Percentiles rank a stretch among this genome's conserved stretches.
These are phyloP conservation scores for Eupithecia inturbata DNA, from an alignment of 2,888 invertebrate genomes.

Conservation along the genomic window DNA sequence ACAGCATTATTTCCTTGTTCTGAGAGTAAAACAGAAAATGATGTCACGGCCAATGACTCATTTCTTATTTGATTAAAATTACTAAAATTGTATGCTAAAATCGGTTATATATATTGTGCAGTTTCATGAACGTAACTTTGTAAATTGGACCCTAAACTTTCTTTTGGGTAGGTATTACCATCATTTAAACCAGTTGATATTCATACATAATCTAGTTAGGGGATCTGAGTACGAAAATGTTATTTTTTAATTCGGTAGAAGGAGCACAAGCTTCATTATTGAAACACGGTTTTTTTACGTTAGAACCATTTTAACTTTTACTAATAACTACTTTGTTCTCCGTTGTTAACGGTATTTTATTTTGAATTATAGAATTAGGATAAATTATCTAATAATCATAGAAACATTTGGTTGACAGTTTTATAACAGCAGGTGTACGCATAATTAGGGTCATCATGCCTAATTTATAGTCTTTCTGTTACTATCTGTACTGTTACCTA, in stretches of 20 bases:
- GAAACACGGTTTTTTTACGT: too few species aligned
- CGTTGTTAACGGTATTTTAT: not conserved
- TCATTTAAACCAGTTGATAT: too few species aligned
- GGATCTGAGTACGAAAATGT: too few species aligned
- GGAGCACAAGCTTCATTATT: too few species aligned
- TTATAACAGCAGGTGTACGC: not conserved
- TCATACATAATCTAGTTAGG: too few species aligned
- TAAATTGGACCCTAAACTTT: too few species aligned
- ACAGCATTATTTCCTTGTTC: slow-evolving; percentile 9
- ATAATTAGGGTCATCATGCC: not conserved
- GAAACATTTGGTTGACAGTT: not conserved
- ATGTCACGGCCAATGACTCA: slow-evolving; percentile 78
- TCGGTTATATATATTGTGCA: slow-evolving; percentile 29
- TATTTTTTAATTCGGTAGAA: too few species aligned
- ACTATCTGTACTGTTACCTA: too few species aligned
- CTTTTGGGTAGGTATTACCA: too few species aligned
- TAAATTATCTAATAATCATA: not conserved
- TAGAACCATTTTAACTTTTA: too few species aligned
- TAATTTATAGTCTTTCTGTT: not conserved
- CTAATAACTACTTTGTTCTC: not conserved
- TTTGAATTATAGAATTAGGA: not conserved
- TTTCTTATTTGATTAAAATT: slow-evolving; percentile 62
- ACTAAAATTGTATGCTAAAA: not conserved
- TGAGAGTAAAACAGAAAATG: slow-evolving; percentile 70
- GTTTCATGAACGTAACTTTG: slow-evolving; percentile 18